Evolutionary conservation across 2,888 invertebrate species (phyloP).

Genomic region (Tuberolachnus salignus): DNA sequence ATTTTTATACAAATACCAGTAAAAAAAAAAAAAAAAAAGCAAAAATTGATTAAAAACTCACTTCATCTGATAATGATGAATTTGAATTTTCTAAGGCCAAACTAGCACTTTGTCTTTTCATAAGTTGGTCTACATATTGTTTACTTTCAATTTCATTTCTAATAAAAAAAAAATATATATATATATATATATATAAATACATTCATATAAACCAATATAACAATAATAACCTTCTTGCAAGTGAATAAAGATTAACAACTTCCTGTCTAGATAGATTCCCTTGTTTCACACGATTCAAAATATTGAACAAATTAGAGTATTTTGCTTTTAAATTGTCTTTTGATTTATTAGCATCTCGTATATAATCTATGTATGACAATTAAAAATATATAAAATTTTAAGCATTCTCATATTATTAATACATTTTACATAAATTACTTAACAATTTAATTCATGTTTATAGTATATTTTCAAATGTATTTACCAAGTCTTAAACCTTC

Average conservation of each 20-base stretch:
- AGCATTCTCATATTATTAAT: neutral
- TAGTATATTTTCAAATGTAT: neutral
- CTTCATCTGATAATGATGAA: conserved; percentile 31
- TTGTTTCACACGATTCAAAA: conserved; percentile 37
- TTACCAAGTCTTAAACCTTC: conserved; percentile 20
- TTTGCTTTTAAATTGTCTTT: conserved; percentile 14
- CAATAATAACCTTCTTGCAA: conserved; percentile 32
- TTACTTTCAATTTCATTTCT: conserved; percentile 47
- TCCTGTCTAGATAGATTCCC: conserved; percentile 44
- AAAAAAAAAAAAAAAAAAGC: neutral
- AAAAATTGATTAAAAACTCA: neutral
- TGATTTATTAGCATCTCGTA: neutral
- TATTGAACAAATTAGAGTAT: conserved; percentile 7
- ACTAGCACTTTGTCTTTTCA: conserved; percentile 24
- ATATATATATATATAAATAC: neutral
- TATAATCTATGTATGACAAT: conserved; percentile 20
- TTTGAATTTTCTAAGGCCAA: conserved; percentile 24
- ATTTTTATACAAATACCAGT: neutral
- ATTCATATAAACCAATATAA: neutral
- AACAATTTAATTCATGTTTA: neutral
- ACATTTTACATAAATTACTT: too few relatives aligned
- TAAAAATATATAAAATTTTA: neutral
- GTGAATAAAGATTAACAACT: conserved; percentile 26
- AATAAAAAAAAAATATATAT: neutral
- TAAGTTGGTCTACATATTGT: conserved; percentile 43